Conservation (phyloP, 2,888 invertebrate genomes). For the Caenorhabditis parvicauda region DNA sequence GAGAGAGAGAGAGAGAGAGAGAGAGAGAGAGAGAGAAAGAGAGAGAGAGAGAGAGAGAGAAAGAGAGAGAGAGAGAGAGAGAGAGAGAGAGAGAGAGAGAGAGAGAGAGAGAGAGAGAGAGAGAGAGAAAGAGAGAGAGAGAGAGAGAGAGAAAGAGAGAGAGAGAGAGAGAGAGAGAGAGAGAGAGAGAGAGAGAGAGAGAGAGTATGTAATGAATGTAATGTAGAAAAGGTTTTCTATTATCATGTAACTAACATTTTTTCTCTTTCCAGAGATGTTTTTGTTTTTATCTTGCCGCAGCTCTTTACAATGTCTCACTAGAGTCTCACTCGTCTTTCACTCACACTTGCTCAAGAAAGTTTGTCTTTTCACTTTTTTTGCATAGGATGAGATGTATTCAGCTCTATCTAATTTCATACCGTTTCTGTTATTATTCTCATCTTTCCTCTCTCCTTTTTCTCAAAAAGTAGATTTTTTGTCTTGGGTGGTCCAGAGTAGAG, state of each 20-base stretch:
- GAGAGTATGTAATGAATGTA: background rate
- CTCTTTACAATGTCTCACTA: background rate
- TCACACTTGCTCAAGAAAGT: too few relatives aligned
- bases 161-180: background rate
- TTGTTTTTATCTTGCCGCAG: background rate
- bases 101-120: constrained; percentile 7
- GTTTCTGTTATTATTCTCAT: too few relatives aligned
- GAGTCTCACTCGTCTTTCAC: too few relatives aligned
- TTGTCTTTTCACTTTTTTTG: too few relatives aligned
- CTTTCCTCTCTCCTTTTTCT: too few relatives aligned
- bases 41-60: too few relatives aligned
- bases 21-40: background rate
- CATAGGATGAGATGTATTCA: too few relatives aligned
- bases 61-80: constrained; percentile 9
- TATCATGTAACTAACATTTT: background rate
- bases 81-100: constrained; percentile 3
- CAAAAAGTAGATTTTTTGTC: too few relatives aligned
- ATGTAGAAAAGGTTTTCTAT: background rate
- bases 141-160: constrained; percentile 4
- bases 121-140: constrained; percentile 15
- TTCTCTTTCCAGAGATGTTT: constrained; percentile 4
- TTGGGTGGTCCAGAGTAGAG: too few relatives aligned
- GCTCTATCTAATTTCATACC: too few relatives aligned
- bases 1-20: constrained; percentile 4
- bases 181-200: constrained; percentile 4